Evolutionary conservation across 2,888 invertebrate species (phyloP).

Genomic region (Campoplex capitator): DNA sequence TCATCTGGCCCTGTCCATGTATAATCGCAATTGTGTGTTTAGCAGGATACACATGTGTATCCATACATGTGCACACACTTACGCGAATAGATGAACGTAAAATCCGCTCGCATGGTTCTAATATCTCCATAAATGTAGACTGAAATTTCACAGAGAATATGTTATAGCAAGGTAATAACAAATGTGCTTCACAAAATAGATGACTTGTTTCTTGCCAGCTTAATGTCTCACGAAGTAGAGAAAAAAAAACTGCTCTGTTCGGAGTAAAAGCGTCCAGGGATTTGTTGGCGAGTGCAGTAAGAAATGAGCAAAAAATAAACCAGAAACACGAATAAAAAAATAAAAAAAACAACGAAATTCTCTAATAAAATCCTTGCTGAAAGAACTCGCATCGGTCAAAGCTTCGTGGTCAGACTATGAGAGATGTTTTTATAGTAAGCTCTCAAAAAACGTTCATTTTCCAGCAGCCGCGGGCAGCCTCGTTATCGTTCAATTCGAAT

Average conservation of each 20-base stretch:
- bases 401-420: not conserved
- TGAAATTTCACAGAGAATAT: constrained; percentile 14
- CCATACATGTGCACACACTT: not conserved
- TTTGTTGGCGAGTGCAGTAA: not conserved
- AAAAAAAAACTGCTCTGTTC: not conserved
- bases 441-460: constrained; percentile 18
- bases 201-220: constrained; percentile 6
- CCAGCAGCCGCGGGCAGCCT: constrained; percentile 7
- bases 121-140: constrained; percentile 1
- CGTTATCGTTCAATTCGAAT: constrained; percentile 25
- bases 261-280: not conserved
- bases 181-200: constrained; percentile 16
- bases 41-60: not conserved
- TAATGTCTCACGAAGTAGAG: not conserved
- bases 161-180: constrained; percentile 24
- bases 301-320: not conserved
- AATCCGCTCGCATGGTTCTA: constrained; percentile 11
- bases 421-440: not conserved
- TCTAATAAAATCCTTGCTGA: not conserved
- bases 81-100: not conserved
- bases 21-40: not conserved
- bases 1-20: not conserved
- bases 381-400: constrained; percentile 16
- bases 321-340: not conserved
- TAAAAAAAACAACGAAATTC: not conserved